These are phyloP conservation scores for Xestia ashworthii DNA, from an alignment of 2,888 invertebrate genomes.

Conservation along the genomic window DNA sequence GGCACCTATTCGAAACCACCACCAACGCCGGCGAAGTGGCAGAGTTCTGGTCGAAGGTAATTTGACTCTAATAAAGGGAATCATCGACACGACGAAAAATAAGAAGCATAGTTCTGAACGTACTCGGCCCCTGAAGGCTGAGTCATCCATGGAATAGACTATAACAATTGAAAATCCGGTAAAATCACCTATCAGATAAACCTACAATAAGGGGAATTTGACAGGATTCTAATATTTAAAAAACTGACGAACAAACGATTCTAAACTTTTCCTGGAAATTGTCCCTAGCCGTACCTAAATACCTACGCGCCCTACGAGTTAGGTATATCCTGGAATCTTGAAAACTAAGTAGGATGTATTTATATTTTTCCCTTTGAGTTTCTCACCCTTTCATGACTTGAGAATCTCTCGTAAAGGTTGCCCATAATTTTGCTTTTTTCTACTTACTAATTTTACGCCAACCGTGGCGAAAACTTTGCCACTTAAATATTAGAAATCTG, in stretches of 20 bases:
- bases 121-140: neutral
- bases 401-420: neutral
- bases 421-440: neutral
- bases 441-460: neutral
- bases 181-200: neutral
- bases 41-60: neutral
- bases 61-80: neutral
- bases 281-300: neutral
- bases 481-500: slow-evolving; percentile 13
- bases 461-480: neutral
- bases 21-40: neutral
- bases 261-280: neutral
- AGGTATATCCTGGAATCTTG: neutral
- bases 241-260: neutral
- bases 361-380: neutral
- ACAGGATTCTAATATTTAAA: neutral
- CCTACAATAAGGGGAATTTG: neutral
- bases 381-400: neutral
- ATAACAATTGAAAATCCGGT: neutral
- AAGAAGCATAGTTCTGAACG: neutral
- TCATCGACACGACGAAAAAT: neutral
- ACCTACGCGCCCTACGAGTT: neutral
- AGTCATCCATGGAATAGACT: neutral
- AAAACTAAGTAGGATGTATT: neutral
- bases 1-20: neutral